Evolutionary conservation across 2,888 invertebrate genomes (phyloP).

Genomic region (Syritta pipiens): DNA sequence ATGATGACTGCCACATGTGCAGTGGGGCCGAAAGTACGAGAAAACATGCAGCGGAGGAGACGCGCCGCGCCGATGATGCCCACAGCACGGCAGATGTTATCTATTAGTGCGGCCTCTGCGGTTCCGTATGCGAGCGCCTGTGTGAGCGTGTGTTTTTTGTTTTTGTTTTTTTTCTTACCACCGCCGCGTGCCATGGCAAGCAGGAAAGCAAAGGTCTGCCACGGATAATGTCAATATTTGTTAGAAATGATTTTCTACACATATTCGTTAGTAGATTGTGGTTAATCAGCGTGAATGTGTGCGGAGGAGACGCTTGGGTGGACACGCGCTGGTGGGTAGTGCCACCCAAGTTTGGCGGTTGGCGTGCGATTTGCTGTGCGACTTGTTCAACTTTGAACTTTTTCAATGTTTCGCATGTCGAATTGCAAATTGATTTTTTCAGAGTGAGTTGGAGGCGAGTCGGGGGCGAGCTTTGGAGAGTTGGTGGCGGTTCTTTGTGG

Average conservation of each 20-base stretch:
- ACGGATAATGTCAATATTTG: constrained; percentile 69
- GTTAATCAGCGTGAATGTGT: constrained; percentile 58
- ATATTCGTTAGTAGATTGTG: constrained; percentile 48
- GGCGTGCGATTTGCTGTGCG: constrained; percentile 8
- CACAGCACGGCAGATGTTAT: constrained; percentile 56
- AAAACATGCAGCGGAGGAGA: constrained; percentile 41
- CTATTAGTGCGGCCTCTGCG: constrained; percentile 47
- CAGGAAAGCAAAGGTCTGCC: constrained; percentile 64
- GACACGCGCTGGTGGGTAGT: constrained; percentile 19
- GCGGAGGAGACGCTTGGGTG: constrained; percentile 19
- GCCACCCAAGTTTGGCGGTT: constrained; percentile 56
- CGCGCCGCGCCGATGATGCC: background rate
- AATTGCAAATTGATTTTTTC: constrained; percentile 49
- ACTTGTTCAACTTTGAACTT: constrained; percentile 61
- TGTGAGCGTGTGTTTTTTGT: too few species aligned
- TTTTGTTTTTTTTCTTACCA: too few species aligned
- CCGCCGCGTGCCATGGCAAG: background rate
- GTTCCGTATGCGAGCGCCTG: constrained; percentile 51
- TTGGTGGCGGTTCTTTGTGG: too few species aligned
- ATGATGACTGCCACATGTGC: constrained; percentile 52
- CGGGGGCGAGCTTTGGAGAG: too few species aligned
- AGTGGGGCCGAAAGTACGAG: constrained; percentile 48
- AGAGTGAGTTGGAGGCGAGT: too few species aligned
- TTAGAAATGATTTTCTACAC: constrained; percentile 62
- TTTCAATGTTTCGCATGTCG: constrained; percentile 37